phyloP scores from a whole-genome alignment of 2,113 vertebrate genomes.

The Catharus bicknelli region DNA sequence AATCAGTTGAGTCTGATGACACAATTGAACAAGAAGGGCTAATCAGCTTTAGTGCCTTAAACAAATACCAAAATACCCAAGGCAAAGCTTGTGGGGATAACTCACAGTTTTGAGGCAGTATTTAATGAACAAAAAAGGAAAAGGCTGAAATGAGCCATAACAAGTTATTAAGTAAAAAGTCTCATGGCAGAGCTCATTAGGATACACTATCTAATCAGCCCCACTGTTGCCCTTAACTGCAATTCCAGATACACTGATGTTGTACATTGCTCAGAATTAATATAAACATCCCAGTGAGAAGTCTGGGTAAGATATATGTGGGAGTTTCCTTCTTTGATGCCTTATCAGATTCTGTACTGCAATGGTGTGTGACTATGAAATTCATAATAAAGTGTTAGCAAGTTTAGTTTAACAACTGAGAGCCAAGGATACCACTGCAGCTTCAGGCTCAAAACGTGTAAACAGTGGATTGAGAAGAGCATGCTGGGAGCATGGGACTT shows the following conservation, averaged over 20 bases:
- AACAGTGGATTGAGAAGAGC: neutral
- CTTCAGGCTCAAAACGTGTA: neutral
- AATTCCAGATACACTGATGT: neutral
- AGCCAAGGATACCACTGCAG: neutral
- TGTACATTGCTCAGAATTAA: neutral
- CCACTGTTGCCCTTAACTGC: neutral
- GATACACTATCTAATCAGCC: neutral
- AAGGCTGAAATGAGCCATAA: neutral
- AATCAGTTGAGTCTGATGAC: neutral
- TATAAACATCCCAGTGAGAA: neutral
- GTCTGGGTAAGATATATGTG: neutral
- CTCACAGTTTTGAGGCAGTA: neutral
- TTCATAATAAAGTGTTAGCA: neutral
- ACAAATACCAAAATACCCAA: neutral
- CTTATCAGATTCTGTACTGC: neutral
- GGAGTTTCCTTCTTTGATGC: neutral
- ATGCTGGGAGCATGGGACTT: neutral
- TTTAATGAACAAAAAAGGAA: neutral
- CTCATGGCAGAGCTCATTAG: neutral
- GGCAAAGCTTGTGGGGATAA: neutral
- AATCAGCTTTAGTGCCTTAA: neutral
- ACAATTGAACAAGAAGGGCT: neutral
- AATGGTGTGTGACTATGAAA: neutral
- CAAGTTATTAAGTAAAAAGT: neutral
- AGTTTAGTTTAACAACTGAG: neutral